Percentiles rank a stretch among this genome's conserved stretches.
phyloP scores from a whole-genome alignment of 2,797 vertebrate genomes.

The Spea hammondii region DNA sequence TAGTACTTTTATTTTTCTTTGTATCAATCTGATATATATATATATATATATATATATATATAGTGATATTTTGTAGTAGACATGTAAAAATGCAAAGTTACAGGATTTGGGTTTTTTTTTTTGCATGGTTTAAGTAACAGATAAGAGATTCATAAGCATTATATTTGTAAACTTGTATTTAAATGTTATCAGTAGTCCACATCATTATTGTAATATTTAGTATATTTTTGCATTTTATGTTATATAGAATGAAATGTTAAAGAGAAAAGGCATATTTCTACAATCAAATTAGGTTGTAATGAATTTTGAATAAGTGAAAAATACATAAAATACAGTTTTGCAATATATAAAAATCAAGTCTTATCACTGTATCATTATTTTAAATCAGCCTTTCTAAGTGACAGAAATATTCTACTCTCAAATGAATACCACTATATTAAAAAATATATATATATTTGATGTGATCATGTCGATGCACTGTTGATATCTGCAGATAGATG shows the following conservation, averaged over 20 bases:
- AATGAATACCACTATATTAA: slow-evolving; percentile 43
- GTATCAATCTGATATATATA: too few species aligned
- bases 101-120: too few species aligned
- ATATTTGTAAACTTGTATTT: too few species aligned
- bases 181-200: too few species aligned
- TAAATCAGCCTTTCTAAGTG: slow-evolving; percentile 39
- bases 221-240: too few species aligned
- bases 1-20: too few species aligned
- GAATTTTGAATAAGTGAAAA: slow-evolving; percentile 17
- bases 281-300: slow-evolving; percentile 27
- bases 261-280: slow-evolving; percentile 7
- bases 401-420: slow-evolving; percentile 43
- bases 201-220: too few species aligned
- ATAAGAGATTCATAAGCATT: too few species aligned
- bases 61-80: too few species aligned
- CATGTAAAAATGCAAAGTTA: too few species aligned
- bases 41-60: too few species aligned
- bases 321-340: slow-evolving; percentile 34
- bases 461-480: slow-evolving; percentile 51
- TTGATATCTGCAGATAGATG: slow-evolving; percentile 50
- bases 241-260: neutral
- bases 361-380: slow-evolving; percentile 47
- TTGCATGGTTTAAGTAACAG: too few species aligned
- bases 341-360: slow-evolving; percentile 33
- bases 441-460: slow-evolving; percentile 14